Conservation (phyloP, 2,113 vertebrate species). For the Catagonus wagneri region DNA sequence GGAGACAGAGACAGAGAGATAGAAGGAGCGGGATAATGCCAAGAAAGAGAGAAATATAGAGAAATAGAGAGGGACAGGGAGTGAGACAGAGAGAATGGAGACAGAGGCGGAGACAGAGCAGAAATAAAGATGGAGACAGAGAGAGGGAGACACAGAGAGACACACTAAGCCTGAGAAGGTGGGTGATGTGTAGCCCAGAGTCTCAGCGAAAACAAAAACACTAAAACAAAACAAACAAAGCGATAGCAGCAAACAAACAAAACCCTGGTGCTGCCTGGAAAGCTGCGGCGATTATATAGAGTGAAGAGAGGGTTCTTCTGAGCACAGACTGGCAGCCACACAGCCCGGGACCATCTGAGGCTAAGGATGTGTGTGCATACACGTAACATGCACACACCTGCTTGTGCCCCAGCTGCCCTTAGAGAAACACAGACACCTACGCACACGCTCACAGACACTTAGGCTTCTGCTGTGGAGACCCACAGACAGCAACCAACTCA, state of each 20-base stretch:
- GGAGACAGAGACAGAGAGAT: neutral
- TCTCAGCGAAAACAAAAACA: conserved; percentile 47
- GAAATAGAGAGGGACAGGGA: neutral
- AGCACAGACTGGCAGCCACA: neutral
- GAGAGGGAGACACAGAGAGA: neutral
- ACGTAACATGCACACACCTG: neutral
- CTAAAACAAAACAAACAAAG: neutral
- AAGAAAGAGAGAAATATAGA: neutral
- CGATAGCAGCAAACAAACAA: conserved; percentile 19
- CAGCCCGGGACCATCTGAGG: neutral
- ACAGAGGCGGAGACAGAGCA: neutral
- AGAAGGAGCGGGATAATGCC: neutral
- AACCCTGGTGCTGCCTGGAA: conserved; percentile 14
- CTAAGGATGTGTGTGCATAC: neutral
- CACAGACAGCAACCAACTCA: neutral
- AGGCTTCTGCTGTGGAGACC: neutral
- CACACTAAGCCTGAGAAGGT: conserved; percentile 50
- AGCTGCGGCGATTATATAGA: neutral
- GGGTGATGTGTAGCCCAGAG: conserved; percentile 22
- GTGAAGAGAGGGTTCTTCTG: neutral
- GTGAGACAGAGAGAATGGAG: neutral
- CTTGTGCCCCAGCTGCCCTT: neutral
- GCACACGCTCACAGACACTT: neutral
- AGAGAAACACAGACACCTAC: neutral
- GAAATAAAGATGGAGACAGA: neutral